Base-by-base conservation (phyloP, 2,888 invertebrate species). In the Cataglyphis albicans region DNA sequence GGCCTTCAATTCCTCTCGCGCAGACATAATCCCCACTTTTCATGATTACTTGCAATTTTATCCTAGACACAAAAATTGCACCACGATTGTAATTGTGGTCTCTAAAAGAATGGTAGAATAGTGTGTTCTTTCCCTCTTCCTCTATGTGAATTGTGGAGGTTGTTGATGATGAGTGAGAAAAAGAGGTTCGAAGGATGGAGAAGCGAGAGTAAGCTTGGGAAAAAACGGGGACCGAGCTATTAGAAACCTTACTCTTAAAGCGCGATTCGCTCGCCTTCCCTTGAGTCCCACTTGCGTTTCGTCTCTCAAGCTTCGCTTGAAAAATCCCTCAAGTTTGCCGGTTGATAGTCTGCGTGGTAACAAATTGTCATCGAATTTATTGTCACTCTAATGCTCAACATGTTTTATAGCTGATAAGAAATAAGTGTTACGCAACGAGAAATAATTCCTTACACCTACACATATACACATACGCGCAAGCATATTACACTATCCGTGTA, bases 41-140 rank as follows among this genome's bases (percentile, higher is more conserved):
- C 90, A 84, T 93, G 92, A 94, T 94, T 94, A 94, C 93, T 93
- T 93, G 90, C 93, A 91, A 93, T 93, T 92, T 92, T 91, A 90
- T 86, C 89, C 86, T 86, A 86, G 84, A 86, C 84, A 78, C 86
- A 86, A 84, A 88, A 90, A 91, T 89, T 89, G 82, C 82, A 78
- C 68, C 75, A 82, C 74, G 6, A 18, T 65, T 78, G 55, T 67
- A 75, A 74, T 81, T 78, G 81, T 83, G 78, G 76, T 87, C 85
- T 84, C 70, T 86, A 80, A 84, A 87, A 90, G 86, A 90, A 89
- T 88, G 86, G 86, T 86, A 83, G 84, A 87, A 84, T 88, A 88
- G 86, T 74, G 75, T 80, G 83, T 81, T 81, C 81, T 75, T 76
- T 74, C 55, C 32, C n/a, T 68, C 18, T 48, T 48, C 29, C 1